phyloP scores from a whole-genome alignment of 2,113 vertebrate species.

The Turdus rufiventris region DNA sequence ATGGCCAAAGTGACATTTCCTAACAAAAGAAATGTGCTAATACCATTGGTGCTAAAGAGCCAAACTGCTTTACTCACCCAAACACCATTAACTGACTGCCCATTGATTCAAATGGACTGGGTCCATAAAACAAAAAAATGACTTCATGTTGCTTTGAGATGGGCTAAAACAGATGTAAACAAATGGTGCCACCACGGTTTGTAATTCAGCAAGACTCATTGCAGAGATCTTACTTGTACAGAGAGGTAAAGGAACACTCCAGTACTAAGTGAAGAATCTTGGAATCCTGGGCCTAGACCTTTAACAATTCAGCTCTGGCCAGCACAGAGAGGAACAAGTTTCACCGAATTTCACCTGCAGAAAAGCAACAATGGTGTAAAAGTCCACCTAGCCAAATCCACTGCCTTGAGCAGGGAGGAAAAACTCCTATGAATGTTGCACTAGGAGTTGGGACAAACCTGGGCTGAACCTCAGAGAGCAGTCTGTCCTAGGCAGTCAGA shows the following conservation, averaged over 20 bases:
- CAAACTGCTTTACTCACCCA: neutral
- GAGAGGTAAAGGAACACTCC: neutral
- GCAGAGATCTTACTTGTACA: neutral
- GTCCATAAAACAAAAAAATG: neutral
- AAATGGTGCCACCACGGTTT: neutral
- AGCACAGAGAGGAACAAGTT: neutral
- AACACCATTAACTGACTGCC: neutral
- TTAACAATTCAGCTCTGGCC: neutral
- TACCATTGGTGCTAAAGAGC: neutral
- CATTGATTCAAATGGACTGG: neutral
- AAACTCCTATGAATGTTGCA: neutral
- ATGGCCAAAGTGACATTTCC: neutral
- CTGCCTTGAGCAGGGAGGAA: neutral
- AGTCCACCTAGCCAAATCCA: neutral
- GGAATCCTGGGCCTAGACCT: neutral
- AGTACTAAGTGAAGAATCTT: neutral
- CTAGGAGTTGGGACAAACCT: neutral
- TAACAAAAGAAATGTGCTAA: neutral
- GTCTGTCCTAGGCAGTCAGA: neutral
- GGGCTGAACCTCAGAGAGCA: neutral
- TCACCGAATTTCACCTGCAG: neutral
- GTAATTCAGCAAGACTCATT: neutral
- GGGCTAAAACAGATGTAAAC: neutral
- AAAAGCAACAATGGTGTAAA: neutral
- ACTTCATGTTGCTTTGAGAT: neutral